A percentile compares a stretch with the other conserved stretches of the same genome.
These are phyloP conservation scores for Parazoanthus darwini DNA, from an alignment of 92 coral and sea anemone species.

Conservation along the genomic window DNA sequence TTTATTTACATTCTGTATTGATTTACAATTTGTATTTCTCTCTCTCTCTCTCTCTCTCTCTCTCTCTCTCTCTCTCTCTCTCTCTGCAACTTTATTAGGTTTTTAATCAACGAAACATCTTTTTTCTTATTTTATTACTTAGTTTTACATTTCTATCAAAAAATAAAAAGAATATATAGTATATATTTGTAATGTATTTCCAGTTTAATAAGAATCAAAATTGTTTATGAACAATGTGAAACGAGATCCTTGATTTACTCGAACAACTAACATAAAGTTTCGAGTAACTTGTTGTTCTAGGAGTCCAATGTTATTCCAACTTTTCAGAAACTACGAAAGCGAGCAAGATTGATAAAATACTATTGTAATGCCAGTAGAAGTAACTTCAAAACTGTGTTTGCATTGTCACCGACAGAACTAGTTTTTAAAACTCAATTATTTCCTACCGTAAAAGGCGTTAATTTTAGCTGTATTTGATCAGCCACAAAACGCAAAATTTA, in stretches of 20 bases:
- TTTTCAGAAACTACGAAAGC: background rate
- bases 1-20: no score
- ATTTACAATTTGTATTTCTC: no score
- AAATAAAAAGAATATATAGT: background rate
- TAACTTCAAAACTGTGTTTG: background rate
- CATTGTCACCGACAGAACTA: background rate
- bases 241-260: background rate
- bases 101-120: no score
- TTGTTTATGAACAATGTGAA: background rate
- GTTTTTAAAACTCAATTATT: no score
- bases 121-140: no score
- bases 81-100: background rate
- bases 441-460: background rate
- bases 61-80: background rate
- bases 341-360: background rate
- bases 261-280: background rate
- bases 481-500: background rate
- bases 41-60: no score
- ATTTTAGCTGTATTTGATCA: background rate
- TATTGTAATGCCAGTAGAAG: background rate
- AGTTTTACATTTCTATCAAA: no score
- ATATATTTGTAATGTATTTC: no score
- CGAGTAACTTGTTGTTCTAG: background rate
- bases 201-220: background rate
- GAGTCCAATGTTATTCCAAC: no score